Conservation (phyloP, 2,888 invertebrate species). For the Drosophila birchii region DNA sequence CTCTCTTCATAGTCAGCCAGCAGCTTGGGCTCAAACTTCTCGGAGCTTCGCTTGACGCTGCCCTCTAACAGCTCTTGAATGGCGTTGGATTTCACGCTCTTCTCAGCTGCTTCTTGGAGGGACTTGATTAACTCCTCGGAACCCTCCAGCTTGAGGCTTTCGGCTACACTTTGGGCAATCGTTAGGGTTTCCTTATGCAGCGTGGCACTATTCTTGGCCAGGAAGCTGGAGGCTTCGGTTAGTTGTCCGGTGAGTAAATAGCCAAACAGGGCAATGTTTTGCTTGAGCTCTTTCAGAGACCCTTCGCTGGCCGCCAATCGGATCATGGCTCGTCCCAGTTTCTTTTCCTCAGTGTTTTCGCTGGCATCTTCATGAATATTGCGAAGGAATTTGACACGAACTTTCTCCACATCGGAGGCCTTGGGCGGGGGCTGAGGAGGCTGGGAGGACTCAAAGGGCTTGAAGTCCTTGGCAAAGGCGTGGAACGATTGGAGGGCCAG, state of each 20-base stretch:
- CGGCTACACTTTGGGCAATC: constrained; percentile 22
- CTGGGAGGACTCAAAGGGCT: constrained; percentile 48
- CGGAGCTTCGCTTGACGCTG: constrained; percentile 68
- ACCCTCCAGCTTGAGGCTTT: constrained; percentile 21
- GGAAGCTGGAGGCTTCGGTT: constrained; percentile 78
- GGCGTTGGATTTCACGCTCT: constrained; percentile 34
- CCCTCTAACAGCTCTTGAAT: constrained; percentile 82
- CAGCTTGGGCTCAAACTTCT: constrained; percentile 82
- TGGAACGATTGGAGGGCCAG: constrained; percentile 91
- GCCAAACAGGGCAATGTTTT: constrained; percentile 88
- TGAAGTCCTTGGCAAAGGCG: constrained; percentile 87
- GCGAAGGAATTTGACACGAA: constrained; percentile 91
- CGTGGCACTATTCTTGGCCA: constrained; percentile 12
- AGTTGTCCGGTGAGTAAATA: constrained; percentile 89
- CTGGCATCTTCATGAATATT: constrained; percentile 96
- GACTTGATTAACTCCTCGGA: constrained; percentile 61
- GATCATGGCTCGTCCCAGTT: constrained; percentile 49
- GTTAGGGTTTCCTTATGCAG: constrained; percentile 44
- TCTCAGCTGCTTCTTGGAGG: constrained; percentile 69
- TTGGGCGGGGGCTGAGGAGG: constrained; percentile 82
- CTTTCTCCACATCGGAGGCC: constrained; percentile 85
- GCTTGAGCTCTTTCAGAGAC: constrained; percentile 83
- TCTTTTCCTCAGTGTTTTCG: constrained; percentile 85
- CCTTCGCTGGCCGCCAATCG: constrained; percentile 34
- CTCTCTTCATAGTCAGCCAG: constrained; percentile 64